These are phyloP conservation scores for Theonella swinhoei DNA, from an alignment of 37 sponge, comb jelly and placozoan species.

Conservation along the genomic window DNA sequence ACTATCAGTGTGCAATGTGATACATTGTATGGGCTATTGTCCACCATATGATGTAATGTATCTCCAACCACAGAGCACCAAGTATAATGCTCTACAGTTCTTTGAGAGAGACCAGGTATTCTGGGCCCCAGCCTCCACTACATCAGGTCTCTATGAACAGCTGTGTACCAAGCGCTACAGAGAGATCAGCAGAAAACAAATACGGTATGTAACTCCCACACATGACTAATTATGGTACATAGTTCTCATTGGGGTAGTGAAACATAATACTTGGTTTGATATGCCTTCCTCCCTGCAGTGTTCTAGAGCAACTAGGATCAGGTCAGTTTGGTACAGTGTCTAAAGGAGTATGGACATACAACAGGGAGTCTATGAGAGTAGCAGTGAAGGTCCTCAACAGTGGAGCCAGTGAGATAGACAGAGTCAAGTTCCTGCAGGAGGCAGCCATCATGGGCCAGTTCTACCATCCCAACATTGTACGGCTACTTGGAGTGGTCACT, in stretches of 20 bases:
- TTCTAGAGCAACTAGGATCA: constrained; percentile 47
- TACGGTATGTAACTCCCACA: constrained; percentile 14
- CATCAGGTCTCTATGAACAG: constrained; percentile 45
- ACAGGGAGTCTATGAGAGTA: constrained; percentile 23
- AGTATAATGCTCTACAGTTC: constrained; percentile 27
- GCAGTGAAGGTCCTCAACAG: constrained; percentile 66
- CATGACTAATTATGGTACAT: neutral
- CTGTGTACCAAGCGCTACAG: constrained; percentile 52
- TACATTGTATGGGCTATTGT: too few species aligned
- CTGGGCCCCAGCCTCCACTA: constrained; percentile 63
- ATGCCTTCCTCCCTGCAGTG: neutral
- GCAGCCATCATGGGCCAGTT: constrained; percentile 85
- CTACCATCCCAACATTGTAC: constrained; percentile 68
- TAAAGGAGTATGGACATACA: constrained; percentile 55
- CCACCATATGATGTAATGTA: neutral
- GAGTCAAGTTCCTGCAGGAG: constrained; percentile 78
- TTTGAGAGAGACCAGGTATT: constrained; percentile 39
- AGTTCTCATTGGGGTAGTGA: too few species aligned
- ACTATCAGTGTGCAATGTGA: too few species aligned
- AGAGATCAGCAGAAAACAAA: constrained; percentile 34
- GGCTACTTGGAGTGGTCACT: constrained; percentile 74
- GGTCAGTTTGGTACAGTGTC: constrained; percentile 78
- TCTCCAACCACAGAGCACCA: neutral
- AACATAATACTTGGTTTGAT: too few species aligned
- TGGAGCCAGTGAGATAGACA: constrained; percentile 6